phyloP scores from a whole-genome alignment of 2,113 vertebrate species.

The Pelmatolapia mariae region DNA sequence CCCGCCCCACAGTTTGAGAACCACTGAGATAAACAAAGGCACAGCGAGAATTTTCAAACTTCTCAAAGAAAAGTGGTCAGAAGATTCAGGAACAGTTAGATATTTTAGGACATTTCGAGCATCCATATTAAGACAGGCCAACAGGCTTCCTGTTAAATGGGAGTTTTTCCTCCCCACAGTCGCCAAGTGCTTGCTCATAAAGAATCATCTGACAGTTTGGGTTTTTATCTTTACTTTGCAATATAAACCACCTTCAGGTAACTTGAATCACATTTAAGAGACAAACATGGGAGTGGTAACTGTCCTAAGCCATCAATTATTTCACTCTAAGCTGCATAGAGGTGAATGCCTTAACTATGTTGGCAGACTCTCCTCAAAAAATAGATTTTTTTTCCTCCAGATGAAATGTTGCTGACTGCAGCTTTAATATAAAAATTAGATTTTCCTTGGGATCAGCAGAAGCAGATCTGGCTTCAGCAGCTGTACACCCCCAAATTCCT shows the following conservation, averaged over 20 bases:
- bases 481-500: slow-evolving; percentile 17
- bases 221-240: neutral
- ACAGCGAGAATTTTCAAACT: neutral
- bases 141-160: neutral
- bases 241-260: neutral
- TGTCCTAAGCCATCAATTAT: neutral
- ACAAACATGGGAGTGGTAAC: neutral
- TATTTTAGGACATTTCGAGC: neutral
- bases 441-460: slow-evolving; percentile 52
- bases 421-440: neutral
- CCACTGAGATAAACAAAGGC: neutral
- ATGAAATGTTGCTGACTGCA: neutral
- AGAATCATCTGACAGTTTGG: neutral
- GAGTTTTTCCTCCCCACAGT: neutral
- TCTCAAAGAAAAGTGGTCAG: neutral
- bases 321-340: neutral
- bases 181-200: neutral
- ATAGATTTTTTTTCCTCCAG: accelerated
- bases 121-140: neutral
- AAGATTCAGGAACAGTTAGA: neutral
- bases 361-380: neutral
- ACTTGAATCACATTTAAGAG: neutral
- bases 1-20: neutral
- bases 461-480: slow-evolving; percentile 1
- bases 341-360: neutral